phyloP scores from a whole-genome alignment of 1,140 invertebrate species.

The Drosophila bifasciata region DNA sequence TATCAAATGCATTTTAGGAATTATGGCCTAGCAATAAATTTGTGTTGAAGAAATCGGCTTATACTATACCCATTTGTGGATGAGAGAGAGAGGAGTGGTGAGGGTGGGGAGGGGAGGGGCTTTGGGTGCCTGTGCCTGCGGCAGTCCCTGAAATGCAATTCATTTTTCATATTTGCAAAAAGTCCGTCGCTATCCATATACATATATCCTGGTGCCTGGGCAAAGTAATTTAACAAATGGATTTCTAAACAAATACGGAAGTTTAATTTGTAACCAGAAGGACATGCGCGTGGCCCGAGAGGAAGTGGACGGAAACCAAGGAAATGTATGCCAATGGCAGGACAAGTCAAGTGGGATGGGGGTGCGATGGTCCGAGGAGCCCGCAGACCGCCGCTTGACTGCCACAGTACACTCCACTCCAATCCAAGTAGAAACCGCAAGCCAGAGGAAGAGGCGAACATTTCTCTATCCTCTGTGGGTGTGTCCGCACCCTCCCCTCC shows the following conservation, averaged over 20 bases:
- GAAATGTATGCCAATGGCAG: conserved; percentile 79
- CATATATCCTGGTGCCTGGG: conserved; percentile 40
- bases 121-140: conserved; percentile 45
- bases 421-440: conserved; percentile 58
- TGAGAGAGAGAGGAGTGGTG: no score
- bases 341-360: conserved; percentile 17
- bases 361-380: conserved; percentile 11
- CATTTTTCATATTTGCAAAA: conserved; percentile 77
- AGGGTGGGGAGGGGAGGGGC: background rate
- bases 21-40: conserved; percentile 69
- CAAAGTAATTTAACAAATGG: conserved; percentile 83
- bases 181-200: conserved; percentile 25
- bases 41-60: conserved; percentile 74
- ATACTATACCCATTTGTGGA: conserved; percentile 2
- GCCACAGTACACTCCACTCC: conserved; percentile 38
- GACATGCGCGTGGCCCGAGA: conserved; percentile 61
- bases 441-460: conserved; percentile 51
- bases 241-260: conserved; percentile 83
- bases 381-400: conserved; percentile 67
- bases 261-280: conserved; percentile 83
- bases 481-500: conserved; percentile 6
- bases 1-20: conserved; percentile 78
- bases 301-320: conserved; percentile 62
- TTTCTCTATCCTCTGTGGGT: conserved; percentile 43
- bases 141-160: conserved; percentile 65